A percentile compares a stretch with the other conserved stretches of the same genome.
Evolutionary conservation across 2,797 vertebrate genomes (phyloP).

Genomic region (Pitangus sulphuratus): DNA sequence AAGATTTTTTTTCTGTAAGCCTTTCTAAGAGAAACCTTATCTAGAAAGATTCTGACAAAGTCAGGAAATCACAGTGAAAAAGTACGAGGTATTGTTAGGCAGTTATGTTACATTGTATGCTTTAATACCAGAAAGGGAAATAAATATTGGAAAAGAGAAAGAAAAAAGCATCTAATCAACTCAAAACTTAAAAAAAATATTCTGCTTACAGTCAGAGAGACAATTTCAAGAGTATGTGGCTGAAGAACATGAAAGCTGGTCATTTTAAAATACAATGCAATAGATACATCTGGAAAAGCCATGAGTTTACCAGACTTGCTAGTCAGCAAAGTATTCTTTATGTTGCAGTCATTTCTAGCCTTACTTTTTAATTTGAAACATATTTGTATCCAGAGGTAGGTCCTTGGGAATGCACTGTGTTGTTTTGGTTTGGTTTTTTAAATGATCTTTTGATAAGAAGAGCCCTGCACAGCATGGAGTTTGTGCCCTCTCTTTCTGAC

Average conservation of each 20-base stretch:
- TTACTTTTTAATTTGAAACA: conserved; percentile 28
- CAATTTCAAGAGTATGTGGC: background rate
- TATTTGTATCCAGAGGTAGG: background rate
- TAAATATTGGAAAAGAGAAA: background rate
- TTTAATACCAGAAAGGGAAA: background rate
- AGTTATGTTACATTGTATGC: background rate
- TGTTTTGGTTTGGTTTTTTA: background rate
- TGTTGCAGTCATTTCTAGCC: background rate
- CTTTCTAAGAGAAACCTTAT: background rate
- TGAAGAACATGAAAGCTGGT: conserved; percentile 6
- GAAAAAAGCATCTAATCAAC: background rate
- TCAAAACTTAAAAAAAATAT: background rate
- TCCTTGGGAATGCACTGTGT: background rate
- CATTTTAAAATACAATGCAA: background rate
- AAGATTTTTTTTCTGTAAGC: background rate
- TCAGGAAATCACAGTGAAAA: background rate
- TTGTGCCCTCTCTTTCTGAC: background rate
- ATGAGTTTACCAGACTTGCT: conserved; percentile 14
- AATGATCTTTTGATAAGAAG: background rate
- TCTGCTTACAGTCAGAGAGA: background rate
- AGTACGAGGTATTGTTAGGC: background rate
- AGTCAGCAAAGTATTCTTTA: background rate
- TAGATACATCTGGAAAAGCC: background rate
- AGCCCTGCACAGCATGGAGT: background rate
- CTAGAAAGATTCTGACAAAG: background rate